phyloP scores from a whole-genome alignment of 2,797 vertebrate genomes.

The Sebastiscus albofasciatus region DNA sequence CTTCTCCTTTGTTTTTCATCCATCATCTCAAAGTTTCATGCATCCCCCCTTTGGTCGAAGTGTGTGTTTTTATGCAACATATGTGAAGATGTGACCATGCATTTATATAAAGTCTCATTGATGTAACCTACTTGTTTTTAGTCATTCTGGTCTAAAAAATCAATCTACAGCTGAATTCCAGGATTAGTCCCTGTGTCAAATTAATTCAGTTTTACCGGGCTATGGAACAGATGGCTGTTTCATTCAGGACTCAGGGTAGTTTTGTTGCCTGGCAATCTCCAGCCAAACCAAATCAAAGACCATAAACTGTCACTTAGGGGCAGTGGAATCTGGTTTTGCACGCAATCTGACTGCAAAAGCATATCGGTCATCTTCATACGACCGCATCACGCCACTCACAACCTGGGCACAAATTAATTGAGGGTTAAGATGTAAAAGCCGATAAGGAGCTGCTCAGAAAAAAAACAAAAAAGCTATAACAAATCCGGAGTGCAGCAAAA shows the following conservation, averaged over 20 bases:
- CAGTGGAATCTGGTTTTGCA: constrained; percentile 78
- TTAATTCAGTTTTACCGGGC: constrained; percentile 80
- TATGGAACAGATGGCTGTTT: constrained; percentile 81
- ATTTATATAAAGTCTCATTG: background rate
- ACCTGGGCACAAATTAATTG: constrained; percentile 44
- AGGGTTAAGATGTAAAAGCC: constrained; percentile 31
- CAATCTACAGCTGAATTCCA: constrained; percentile 74
- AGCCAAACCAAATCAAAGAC: constrained; percentile 81
- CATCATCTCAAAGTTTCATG: constrained; percentile 20
- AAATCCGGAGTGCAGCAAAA: constrained; percentile 9
- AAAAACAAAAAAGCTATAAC: background rate
- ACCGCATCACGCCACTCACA: constrained; percentile 19
- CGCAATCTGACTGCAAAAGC: constrained; percentile 56
- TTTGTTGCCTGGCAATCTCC: constrained; percentile 81
- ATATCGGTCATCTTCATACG: constrained; percentile 54
- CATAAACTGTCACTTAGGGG: constrained; percentile 83
- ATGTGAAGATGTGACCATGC: background rate
- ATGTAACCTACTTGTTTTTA: constrained; percentile 27
- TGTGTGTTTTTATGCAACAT: background rate
- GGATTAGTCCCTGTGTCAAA: constrained; percentile 77
- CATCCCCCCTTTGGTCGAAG: background rate
- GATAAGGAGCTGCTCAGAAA: background rate
- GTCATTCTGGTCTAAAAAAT: constrained; percentile 33
- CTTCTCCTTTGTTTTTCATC: constrained; percentile 51
- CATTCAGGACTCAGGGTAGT: constrained; percentile 80